Conservation (phyloP, 1,140 invertebrate genomes). For the Ganaspis sp. region DNA sequence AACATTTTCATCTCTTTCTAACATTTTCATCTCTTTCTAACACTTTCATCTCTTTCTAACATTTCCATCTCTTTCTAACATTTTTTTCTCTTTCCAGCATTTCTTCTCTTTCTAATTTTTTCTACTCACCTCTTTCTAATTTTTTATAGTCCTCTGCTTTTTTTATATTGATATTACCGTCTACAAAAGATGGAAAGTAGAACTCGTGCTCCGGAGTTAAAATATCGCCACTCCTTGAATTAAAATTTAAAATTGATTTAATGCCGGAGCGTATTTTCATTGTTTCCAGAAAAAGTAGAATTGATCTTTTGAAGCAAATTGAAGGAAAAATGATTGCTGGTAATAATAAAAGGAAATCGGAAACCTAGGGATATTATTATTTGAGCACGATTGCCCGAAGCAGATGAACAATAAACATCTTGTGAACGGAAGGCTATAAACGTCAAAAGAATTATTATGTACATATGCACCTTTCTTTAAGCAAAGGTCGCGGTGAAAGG, state of each 20-base stretch:
- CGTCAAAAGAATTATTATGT: constrained; percentile 27
- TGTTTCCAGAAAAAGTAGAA: neutral
- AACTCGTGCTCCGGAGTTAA: neutral
- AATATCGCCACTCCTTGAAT: constrained; percentile 2
- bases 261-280: neutral
- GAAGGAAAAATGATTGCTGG: neutral
- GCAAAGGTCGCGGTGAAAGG: constrained; percentile 26
- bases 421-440: constrained; percentile 19
- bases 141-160: neutral
- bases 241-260: neutral
- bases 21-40: too few species aligned
- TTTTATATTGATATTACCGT: neutral
- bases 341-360: constrained; percentile 7
- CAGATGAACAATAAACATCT: constrained; percentile 21
- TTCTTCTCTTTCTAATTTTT: neutral
- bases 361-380: constrained; percentile 6
- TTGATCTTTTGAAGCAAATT: neutral
- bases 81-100: too few species aligned
- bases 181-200: neutral
- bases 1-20: too few species aligned
- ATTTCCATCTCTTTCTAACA: too few species aligned
- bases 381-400: constrained; percentile 8
- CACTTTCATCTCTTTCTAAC: too few species aligned
- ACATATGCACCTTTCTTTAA: constrained; percentile 19
- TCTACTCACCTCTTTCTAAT: neutral